phyloP scores from a whole-genome alignment of 2,113 vertebrate species.

The Misgurnus anguillicaudatus region DNA sequence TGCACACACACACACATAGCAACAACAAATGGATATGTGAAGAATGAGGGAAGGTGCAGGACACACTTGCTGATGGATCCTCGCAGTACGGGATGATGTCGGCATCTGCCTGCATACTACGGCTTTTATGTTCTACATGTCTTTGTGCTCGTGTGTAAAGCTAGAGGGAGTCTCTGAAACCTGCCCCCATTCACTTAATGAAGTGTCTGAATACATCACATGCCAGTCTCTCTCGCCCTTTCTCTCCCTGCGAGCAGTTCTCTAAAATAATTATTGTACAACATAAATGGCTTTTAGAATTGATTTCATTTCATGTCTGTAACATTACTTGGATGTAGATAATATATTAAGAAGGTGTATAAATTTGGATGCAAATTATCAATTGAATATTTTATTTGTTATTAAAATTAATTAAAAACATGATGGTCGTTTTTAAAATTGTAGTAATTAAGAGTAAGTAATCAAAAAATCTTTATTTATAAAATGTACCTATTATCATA shows the following conservation, averaged over 20 bases:
- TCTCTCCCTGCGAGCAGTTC: slow-evolving; percentile 20
- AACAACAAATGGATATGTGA: neutral
- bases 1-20: no score
- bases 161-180: slow-evolving; percentile 53
- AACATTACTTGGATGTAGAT: no score
- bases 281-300: neutral
- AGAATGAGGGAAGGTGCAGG: slow-evolving; percentile 7
- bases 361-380: no score
- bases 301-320: neutral
- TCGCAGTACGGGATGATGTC: slow-evolving; percentile 57
- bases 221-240: slow-evolving; percentile 13
- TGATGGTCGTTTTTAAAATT: no score
- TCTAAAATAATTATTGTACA: slow-evolving; percentile 11
- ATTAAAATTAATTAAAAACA: no score
- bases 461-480: no score
- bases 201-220: slow-evolving; percentile 52
- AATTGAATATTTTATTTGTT: no score
- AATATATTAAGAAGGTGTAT: no score
- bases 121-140: slow-evolving; percentile 56
- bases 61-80: slow-evolving; percentile 35
- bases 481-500: no score
- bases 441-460: no score
- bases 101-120: slow-evolving; percentile 58
- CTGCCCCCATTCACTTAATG: slow-evolving; percentile 55
- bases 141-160: slow-evolving; percentile 56